Percentiles rank a stretch among this genome's conserved stretches.
Evolutionary conservation across 2,113 vertebrate species (phyloP).

Genomic region (Rostratula benghalensis): DNA sequence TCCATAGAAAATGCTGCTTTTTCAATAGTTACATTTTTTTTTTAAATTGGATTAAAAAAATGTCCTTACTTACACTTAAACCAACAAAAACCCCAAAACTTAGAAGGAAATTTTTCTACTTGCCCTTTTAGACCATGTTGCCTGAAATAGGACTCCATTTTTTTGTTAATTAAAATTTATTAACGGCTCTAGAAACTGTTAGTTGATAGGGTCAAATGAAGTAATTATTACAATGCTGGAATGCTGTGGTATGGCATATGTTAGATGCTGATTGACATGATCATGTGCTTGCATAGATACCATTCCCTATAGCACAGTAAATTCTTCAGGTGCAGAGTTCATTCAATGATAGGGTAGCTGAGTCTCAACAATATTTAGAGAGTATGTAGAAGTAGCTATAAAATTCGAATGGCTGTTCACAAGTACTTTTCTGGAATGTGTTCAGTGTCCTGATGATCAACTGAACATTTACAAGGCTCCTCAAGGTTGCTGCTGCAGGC

Average conservation of each 20-base stretch:
- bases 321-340: neutral
- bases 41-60: neutral
- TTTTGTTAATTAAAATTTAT: conserved; percentile 58
- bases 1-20: neutral
- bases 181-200: conserved; percentile 30
- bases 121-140: conserved; percentile 2
- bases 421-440: neutral
- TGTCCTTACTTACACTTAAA: conserved; percentile 8
- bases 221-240: conserved; percentile 15
- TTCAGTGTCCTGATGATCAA: neutral
- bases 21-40: neutral
- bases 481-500: neutral
- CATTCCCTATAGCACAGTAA: neutral
- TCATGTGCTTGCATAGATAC: conserved; percentile 13
- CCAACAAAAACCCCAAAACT: too few relatives aligned
- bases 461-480: neutral
- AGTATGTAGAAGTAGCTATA: neutral
- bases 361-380: neutral
- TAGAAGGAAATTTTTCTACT: neutral
- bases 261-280: neutral
- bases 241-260: neutral
- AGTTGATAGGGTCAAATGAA: conserved; percentile 35
- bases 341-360: neutral
- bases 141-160: conserved; percentile 21
- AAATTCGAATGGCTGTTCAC: neutral